Evolutionary conservation across 2,888 invertebrate species (phyloP).

Genomic region (Drosophila pseudotakahashii): DNA sequence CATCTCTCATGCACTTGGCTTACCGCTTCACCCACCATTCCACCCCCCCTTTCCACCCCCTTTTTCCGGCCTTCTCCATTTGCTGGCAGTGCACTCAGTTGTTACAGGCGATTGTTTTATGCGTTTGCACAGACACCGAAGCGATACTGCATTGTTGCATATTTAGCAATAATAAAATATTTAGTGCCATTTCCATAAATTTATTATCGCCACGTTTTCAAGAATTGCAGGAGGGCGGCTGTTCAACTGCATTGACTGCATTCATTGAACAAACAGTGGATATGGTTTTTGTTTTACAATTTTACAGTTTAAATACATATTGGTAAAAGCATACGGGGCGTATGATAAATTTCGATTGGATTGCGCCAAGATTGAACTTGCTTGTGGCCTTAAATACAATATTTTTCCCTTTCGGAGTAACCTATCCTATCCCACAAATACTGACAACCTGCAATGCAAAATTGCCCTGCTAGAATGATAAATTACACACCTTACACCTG

Average conservation of each 20-base stretch:
- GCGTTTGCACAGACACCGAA: conserved; percentile 44
- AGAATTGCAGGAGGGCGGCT: not conserved
- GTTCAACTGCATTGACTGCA: conserved; percentile 26
- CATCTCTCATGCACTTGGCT: conserved; percentile 23
- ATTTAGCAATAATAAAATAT: conserved; percentile 79
- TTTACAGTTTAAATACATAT: conserved; percentile 32
- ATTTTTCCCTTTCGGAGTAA: not conserved
- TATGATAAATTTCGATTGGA: conserved; percentile 60
- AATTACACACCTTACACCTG: conserved; percentile 66
- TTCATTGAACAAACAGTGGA: conserved; percentile 26
- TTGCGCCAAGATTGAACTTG: conserved; percentile 39
- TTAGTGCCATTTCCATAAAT: conserved; percentile 76
- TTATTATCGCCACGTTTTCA: conserved; percentile 62
- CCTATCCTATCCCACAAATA: conserved; percentile 11
- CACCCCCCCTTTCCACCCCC: not conserved
- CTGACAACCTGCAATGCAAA: conserved; percentile 62
- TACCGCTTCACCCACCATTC: conserved; percentile 1
- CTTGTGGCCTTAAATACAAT: not conserved
- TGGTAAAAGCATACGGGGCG: conserved; percentile 44
- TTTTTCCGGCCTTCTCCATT: conserved; percentile 4
- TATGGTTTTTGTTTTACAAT: conserved; percentile 8
- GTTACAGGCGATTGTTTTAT: conserved; percentile 72
- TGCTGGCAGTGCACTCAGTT: conserved; percentile 60
- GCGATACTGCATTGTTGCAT: conserved; percentile 71
- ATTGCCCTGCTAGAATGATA: conserved; percentile 66